Evolutionary conservation across 2,888 invertebrate genomes (phyloP), one percentile per base, ranked within the genome.

Genomic region (Ochropleura plecta): DNA sequence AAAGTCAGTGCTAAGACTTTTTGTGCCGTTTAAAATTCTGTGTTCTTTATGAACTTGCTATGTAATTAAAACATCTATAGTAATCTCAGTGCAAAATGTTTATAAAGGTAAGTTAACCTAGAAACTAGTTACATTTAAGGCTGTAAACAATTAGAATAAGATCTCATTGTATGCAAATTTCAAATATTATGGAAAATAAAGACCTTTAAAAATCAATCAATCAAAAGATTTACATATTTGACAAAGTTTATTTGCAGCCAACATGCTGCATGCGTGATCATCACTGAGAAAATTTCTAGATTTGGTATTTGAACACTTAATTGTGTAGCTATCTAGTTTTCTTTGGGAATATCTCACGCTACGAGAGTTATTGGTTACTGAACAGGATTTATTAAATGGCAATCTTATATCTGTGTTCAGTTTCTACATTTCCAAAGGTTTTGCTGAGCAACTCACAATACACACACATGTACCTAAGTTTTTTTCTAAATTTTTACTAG

Each of bases 341-440:
- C 79, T 64, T 80, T 70, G 57, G 62, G 62, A 16, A 74, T 79
- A 79, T 60, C 40, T 69, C 62, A 79, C 60, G 74, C 55, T 62
- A 55, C 20, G 57, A 53, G 67, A 73, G 42, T 67, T 79, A 64
- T 59, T 73, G 53, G 44, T 49, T 57, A 20, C 55, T 79, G 44
- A 79, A 57, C 40, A 67, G 62, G 79, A 79, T 79, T 79, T 79
- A 79, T 73, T 42, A 53, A 64, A 79, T 49, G 62, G 20, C 30
- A 68, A 73, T 64, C 7, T 42, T 64, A 49, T 44, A n/a, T 14
- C 77, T 77, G 78, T 71, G 20, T 46, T 16, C 42, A 66, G 49
- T 42, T 66, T 60, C 53, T 65, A 6, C 3, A 46, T 55, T 42
- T 49, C 18, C 16, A 76, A 68, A 55, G 48, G 62, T 40, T 66